phyloP scores from a whole-genome alignment of 2,113 vertebrate genomes.

The Caranx ignobilis region DNA sequence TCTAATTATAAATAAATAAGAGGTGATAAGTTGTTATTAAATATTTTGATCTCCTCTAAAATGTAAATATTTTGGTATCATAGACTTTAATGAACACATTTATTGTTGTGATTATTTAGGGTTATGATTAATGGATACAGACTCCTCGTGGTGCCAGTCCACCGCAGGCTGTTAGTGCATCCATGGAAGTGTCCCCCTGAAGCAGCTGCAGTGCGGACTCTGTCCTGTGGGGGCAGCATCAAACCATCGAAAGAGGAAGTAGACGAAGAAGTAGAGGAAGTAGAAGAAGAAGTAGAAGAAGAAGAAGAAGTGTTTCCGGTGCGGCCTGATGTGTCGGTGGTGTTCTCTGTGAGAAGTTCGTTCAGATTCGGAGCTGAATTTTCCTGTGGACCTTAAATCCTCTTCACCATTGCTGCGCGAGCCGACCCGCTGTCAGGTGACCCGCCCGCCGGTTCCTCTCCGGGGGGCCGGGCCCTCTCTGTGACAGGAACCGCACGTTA shows the following conservation, averaged over 20 bases:
- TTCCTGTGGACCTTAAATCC: neutral
- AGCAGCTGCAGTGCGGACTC: neutral
- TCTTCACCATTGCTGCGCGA: accelerated
- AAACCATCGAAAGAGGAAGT: neutral
- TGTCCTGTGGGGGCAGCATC: neutral
- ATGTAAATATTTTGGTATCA: too few species aligned
- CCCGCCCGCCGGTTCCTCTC: too few species aligned
- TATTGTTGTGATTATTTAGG: too few species aligned
- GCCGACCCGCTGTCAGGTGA: constrained; percentile 6
- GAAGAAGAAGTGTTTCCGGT: constrained; percentile 27
- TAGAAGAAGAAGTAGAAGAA: neutral
- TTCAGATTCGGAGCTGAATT: neutral
- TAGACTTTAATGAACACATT: too few species aligned
- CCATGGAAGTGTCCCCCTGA: too few species aligned
- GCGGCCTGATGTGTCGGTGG: neutral
- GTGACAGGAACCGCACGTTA: neutral
- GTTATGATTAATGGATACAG: too few species aligned
- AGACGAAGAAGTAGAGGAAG: neutral
- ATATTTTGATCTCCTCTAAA: too few species aligned
- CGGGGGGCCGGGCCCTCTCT: neutral
- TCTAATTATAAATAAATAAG: too few species aligned
- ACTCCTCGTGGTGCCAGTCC: too few species aligned
- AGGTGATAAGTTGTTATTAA: too few species aligned
- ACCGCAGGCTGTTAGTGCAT: too few species aligned
- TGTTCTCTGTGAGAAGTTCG: neutral